A percentile compares a stretch with the other conserved stretches of the same genome.
Conservation (phyloP, 2,113 vertebrate genomes). For the Cardinalis cardinalis region DNA sequence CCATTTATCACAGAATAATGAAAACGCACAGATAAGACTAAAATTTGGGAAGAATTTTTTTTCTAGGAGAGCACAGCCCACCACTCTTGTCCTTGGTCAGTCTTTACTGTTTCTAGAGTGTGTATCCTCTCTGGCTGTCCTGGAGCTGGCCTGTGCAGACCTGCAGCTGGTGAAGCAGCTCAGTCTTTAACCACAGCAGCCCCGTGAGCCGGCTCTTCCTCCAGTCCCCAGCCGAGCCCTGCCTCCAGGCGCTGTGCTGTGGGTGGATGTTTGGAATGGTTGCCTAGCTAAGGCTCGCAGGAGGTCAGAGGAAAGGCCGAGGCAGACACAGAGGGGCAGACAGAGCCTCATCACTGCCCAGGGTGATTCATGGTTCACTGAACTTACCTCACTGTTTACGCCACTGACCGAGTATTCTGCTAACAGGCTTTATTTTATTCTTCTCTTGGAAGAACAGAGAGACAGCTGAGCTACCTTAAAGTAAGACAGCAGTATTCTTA, state of each 20-base stretch:
- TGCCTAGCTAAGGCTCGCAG: background rate
- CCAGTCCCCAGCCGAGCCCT: background rate
- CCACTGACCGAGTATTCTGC: background rate
- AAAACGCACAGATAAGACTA: background rate
- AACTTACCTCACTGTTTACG: background rate
- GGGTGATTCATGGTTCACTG: background rate
- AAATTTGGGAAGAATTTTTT: background rate
- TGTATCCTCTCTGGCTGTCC: background rate
- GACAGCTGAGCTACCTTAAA: background rate
- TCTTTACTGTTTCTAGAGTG: background rate
- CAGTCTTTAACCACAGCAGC: background rate
- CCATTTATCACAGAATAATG: background rate
- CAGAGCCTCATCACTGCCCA: background rate
- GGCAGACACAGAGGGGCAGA: background rate
- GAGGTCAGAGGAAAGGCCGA: background rate
- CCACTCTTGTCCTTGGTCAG: background rate
- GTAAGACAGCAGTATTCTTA: background rate
- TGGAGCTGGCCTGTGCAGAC: background rate
- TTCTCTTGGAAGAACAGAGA: background rate
- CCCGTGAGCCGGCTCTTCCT: background rate
- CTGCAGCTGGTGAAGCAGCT: too few relatives aligned
- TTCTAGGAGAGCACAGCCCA: background rate
- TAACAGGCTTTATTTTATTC: background rate
- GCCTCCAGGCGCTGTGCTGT: accelerated
- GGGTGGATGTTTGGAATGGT: background rate